These are phyloP conservation scores for Reticulitermes lucifugus DNA, from an alignment of 2,888 invertebrate species.

Conservation along the genomic window DNA sequence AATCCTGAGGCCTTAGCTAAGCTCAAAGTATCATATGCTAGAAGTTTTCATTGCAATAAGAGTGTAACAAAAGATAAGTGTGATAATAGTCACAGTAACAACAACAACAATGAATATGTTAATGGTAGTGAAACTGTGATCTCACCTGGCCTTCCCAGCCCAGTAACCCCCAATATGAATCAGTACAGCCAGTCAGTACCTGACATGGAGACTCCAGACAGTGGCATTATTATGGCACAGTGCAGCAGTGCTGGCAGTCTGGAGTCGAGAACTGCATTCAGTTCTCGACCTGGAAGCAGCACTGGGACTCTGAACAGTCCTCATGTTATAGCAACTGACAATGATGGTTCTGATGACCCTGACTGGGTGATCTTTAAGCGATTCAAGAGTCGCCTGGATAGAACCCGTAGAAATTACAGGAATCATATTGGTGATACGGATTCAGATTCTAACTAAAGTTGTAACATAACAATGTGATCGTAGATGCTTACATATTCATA, in stretches of 20 bases:
- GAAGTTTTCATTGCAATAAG: constrained; percentile 29
- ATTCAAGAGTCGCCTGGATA: constrained; percentile 71
- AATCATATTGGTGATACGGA: constrained; percentile 74
- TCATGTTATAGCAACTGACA: constrained; percentile 56
- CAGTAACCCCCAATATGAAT: constrained; percentile 12
- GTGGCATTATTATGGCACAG: constrained; percentile 39
- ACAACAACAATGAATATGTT: constrained; percentile 12
- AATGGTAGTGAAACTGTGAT: constrained; percentile 13
- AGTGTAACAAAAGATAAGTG: constrained; percentile 23
- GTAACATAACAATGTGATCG: constrained; percentile 17
- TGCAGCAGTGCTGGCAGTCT: constrained; percentile 37
- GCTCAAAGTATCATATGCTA: constrained; percentile 24
- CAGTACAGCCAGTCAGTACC: neutral
- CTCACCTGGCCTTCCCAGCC: neutral
- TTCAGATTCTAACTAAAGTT: constrained; percentile 71
- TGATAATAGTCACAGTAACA: constrained; percentile 11
- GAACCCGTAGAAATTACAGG: constrained; percentile 72
- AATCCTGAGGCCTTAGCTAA: constrained; percentile 30
- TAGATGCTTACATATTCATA: neutral
- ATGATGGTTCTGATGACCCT: constrained; percentile 59
- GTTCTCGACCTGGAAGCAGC: constrained; percentile 35
- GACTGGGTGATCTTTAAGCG: constrained; percentile 66
- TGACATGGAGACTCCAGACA: constrained; percentile 43
- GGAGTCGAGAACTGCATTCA: neutral
- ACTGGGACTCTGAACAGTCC: constrained; percentile 58